These are phyloP conservation scores for Anniella stebbinsi DNA, from an alignment of 2,797 vertebrate species.

Conservation along the genomic window DNA sequence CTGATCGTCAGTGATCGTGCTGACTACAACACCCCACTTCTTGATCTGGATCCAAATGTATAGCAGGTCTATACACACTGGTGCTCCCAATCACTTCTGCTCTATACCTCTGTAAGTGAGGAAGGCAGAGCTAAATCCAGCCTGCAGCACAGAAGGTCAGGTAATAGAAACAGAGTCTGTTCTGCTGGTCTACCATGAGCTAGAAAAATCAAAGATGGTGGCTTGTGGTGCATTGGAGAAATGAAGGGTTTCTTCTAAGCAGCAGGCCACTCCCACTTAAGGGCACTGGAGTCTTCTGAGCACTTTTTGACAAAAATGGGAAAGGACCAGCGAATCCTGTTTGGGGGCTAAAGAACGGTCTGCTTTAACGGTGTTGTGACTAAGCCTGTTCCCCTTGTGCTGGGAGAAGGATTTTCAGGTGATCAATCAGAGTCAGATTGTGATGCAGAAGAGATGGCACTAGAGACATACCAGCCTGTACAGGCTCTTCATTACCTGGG, in stretches of 20 bases:
- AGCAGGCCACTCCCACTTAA: too few relatives aligned
- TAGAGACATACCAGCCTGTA: too few relatives aligned
- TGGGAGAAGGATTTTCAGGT: too few relatives aligned
- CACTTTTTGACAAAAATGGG: too few relatives aligned
- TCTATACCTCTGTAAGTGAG: not conserved
- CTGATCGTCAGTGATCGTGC: not conserved
- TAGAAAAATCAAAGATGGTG: not conserved
- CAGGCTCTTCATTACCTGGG: too few relatives aligned
- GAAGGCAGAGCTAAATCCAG: not conserved
- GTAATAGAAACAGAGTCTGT: not conserved
- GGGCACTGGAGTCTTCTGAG: too few relatives aligned
- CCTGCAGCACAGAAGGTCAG: not conserved
- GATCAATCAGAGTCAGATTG: too few relatives aligned
- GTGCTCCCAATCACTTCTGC: not conserved
- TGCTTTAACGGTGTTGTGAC: too few relatives aligned
- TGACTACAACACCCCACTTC: not conserved
- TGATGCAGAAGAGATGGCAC: too few relatives aligned
- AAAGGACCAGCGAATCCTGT: too few relatives aligned
- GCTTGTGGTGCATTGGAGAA: not conserved
- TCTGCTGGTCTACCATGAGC: not conserved
- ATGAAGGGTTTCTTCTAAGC: not conserved
- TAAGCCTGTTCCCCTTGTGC: too few relatives aligned
- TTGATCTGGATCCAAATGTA: not conserved
- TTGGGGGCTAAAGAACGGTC: too few relatives aligned
- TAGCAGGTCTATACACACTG: not conserved